Conservation (phyloP, 2,113 vertebrate genomes). For the Herpetotheres cachinnans region DNA sequence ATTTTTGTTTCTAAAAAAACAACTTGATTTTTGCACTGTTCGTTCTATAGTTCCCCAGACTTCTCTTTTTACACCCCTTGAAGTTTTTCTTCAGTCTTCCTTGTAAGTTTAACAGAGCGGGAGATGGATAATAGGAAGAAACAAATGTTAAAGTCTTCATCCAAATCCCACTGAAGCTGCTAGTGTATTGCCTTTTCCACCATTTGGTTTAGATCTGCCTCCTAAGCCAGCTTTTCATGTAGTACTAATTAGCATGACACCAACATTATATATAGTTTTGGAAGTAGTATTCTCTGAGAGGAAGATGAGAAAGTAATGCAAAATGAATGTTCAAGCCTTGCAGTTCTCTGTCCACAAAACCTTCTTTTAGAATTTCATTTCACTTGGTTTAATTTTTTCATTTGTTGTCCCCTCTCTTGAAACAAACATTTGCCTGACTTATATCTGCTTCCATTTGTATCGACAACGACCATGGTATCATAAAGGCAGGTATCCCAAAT, state of each 20-base stretch:
- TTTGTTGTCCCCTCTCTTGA: background rate
- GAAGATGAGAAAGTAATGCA: background rate
- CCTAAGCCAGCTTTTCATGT: background rate
- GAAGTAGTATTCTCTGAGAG: background rate
- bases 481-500: background rate
- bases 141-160: background rate
- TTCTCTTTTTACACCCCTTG: background rate
- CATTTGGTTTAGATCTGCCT: conserved; percentile 8
- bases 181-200: background rate
- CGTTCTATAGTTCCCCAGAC: background rate
- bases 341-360: background rate
- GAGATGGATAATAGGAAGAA: background rate
- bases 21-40: background rate
- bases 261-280: background rate
- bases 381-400: background rate
- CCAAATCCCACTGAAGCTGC: background rate
- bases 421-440: background rate
- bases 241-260: background rate
- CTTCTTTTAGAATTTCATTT: background rate
- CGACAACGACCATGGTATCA: background rate
- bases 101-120: background rate
- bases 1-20: background rate
- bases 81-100: background rate
- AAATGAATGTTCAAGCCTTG: background rate
- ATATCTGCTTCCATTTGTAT: background rate